phyloP scores from a whole-genome alignment of 2,797 vertebrate genomes.

The Melanotaenia maccullochi region DNA sequence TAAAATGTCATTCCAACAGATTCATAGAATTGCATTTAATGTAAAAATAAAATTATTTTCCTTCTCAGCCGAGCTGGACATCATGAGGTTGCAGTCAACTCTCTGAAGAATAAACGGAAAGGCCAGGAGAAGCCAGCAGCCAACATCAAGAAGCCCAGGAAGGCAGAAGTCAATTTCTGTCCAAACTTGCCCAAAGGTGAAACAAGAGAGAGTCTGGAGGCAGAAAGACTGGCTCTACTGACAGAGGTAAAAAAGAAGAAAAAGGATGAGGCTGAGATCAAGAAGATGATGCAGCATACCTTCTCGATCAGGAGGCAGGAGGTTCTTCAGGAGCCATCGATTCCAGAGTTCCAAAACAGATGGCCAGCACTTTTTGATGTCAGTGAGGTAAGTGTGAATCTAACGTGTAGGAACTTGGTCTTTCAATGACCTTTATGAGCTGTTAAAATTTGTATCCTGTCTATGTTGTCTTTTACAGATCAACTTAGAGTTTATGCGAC shows the following conservation, averaged over 20 bases:
- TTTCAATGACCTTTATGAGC: too few species aligned
- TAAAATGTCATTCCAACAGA: slow-evolving; percentile 7
- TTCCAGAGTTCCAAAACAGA: slow-evolving; percentile 15
- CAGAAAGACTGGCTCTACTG: slow-evolving; percentile 51
- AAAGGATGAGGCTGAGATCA: slow-evolving; percentile 27
- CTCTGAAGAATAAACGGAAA: slow-evolving; percentile 38
- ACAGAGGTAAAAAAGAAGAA: slow-evolving; percentile 52
- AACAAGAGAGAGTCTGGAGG: slow-evolving; percentile 44
- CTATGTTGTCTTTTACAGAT: slow-evolving; percentile 20
- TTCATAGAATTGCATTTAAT: neutral
- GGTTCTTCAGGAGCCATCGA: slow-evolving; percentile 7
- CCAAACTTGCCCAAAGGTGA: too few species aligned
- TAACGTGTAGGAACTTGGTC: slow-evolving; percentile 5
- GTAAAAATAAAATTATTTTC: slow-evolving; percentile 10
- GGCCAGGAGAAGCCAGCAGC: slow-evolving; percentile 39
- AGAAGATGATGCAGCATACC: slow-evolving; percentile 47
- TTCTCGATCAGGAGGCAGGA: slow-evolving; percentile 35
- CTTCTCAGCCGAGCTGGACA: slow-evolving; percentile 39
- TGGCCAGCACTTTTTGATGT: slow-evolving; percentile 35
- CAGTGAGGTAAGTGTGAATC: slow-evolving; percentile 38
- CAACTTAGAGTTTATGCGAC: slow-evolving; percentile 40
- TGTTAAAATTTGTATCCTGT: too few species aligned
- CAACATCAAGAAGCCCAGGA: slow-evolving; percentile 45
- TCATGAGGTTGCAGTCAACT: slow-evolving; percentile 26
- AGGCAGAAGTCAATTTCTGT: slow-evolving; percentile 55